Evolutionary conservation across 1,140 invertebrate species (phyloP).

Genomic region (Acromyrmex charruanus): DNA sequence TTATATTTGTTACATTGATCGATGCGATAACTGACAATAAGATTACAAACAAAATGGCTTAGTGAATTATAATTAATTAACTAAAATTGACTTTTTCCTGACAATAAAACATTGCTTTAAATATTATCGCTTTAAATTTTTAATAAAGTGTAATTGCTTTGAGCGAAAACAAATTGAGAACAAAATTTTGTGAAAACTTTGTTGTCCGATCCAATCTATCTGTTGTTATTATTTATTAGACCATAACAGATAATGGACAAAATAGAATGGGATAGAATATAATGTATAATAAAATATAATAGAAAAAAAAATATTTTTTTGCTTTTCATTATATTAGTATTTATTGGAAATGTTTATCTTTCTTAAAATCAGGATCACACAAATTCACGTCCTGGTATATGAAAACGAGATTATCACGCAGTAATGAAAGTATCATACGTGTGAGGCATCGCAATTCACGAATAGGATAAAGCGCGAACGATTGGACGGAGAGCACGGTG

Average conservation of each 20-base stretch:
- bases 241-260: not conserved
- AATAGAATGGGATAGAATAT: not conserved
- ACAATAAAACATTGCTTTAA: not conserved
- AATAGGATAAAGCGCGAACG: constrained; percentile 3
- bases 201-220: constrained; percentile 11
- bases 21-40: not conserved
- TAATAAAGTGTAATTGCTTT: not conserved
- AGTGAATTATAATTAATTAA: not conserved
- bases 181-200: constrained; percentile 4
- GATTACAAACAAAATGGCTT: not conserved
- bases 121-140: no score
- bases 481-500: constrained; percentile 36
- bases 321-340: not conserved
- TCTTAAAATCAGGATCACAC: not conserved
- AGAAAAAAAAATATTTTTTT: not conserved
- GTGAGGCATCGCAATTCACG: not conserved
- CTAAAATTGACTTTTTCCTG: not conserved
- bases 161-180: not conserved
- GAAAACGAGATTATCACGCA: constrained; percentile 20
- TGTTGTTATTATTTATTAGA: constrained; percentile 10
- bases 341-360: constrained; percentile 2
- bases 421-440: constrained; percentile 9
- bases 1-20: not conserved
- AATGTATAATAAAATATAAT: not conserved
- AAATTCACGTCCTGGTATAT: not conserved